These are phyloP conservation scores for Castor canadensis DNA, from an alignment of 2,113 vertebrate genomes.

Conservation along the genomic window DNA sequence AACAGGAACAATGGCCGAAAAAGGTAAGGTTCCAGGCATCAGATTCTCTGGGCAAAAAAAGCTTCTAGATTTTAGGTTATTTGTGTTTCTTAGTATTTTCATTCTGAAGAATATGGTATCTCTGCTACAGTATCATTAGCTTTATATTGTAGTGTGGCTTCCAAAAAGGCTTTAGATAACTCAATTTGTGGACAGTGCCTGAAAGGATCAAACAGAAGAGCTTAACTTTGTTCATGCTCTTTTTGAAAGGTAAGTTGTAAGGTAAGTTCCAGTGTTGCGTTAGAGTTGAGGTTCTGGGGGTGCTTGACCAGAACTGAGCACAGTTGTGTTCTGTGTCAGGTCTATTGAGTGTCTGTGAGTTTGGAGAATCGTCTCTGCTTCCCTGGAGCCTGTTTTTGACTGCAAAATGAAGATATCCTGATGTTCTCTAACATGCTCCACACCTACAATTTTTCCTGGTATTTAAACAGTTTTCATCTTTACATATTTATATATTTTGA, in stretches of 20 bases:
- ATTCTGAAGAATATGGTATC: background rate
- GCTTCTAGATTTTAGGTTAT: background rate
- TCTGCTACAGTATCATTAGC: background rate
- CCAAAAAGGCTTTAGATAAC: background rate
- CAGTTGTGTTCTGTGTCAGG: background rate
- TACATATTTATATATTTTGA: background rate
- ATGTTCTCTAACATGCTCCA: background rate
- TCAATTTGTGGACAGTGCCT: background rate
- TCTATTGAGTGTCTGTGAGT: background rate
- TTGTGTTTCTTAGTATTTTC: background rate
- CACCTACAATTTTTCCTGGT: background rate
- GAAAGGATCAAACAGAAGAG: background rate
- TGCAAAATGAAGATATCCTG: background rate
- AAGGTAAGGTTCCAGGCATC: slow-evolving; percentile 81
- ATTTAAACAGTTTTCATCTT: slow-evolving; percentile 26
- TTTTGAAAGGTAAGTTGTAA: slow-evolving; percentile 6
- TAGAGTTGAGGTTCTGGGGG: background rate
- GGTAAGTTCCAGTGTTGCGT: background rate
- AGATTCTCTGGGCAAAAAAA: background rate
- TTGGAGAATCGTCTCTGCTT: background rate
- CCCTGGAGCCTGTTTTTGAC: background rate
- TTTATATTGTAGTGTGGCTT: background rate
- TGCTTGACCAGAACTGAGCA: background rate
- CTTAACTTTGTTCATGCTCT: background rate
- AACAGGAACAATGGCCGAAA: slow-evolving; percentile 80